A percentile compares a stretch with the other conserved stretches of the same genome.
phyloP scores from a whole-genome alignment of 2,888 invertebrate species.

The Rotaria socialis region DNA sequence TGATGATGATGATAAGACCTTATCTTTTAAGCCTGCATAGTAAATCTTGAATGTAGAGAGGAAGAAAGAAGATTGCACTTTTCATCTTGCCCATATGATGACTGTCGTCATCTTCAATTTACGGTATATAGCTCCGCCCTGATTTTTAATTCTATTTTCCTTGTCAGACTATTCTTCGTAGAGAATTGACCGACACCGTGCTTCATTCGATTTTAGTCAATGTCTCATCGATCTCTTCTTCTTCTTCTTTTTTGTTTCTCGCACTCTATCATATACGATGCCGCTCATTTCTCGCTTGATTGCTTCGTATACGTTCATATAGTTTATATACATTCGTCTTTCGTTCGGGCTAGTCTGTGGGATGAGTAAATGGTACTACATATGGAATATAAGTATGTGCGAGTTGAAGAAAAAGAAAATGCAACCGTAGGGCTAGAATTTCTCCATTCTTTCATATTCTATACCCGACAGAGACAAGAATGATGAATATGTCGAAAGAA shows the following conservation, averaged over 20 bases:
- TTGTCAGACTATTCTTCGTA: background rate
- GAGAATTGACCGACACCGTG: background rate
- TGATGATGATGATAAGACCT: constrained; percentile 15
- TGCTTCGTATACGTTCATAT: background rate
- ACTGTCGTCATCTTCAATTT: background rate
- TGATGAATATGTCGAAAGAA: background rate
- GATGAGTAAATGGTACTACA: background rate
- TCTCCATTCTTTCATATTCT: background rate
- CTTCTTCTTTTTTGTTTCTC: background rate
- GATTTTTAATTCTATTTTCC: background rate
- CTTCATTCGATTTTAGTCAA: constrained; percentile 8
- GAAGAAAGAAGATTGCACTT: background rate
- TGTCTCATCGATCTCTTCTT: background rate
- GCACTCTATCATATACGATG: background rate
- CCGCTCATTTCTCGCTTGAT: constrained; percentile 14
- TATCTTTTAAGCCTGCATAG: background rate
- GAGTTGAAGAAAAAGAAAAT: background rate
- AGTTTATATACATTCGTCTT: background rate
- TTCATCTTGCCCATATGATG: background rate
- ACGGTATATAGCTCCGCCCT: background rate
- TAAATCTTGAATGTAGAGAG: background rate
- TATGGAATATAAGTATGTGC: background rate
- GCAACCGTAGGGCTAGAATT: background rate
- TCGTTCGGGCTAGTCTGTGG: background rate
- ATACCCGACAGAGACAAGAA: background rate